Conservation (phyloP, 2,888 invertebrate species). For the Ichneumon xanthorius region DNA sequence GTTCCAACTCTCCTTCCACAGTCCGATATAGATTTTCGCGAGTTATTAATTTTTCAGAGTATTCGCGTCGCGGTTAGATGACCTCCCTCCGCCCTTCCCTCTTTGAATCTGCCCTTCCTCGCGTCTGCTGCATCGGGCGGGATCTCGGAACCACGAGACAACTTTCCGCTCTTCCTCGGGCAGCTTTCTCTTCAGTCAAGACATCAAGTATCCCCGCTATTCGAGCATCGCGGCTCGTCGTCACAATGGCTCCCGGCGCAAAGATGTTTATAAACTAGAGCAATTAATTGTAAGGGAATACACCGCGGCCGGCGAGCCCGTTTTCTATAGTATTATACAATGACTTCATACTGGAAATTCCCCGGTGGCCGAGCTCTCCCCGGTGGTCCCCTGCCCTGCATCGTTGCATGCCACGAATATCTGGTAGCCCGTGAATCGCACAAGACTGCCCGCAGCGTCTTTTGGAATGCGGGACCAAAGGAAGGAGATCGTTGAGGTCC, state of each 20-base stretch:
- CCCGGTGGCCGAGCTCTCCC: slow-evolving; percentile 32
- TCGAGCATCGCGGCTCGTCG: slow-evolving; percentile 63
- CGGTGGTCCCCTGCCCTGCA: slow-evolving; percentile 44
- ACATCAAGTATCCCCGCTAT: slow-evolving; percentile 70
- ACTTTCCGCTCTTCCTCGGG: neutral
- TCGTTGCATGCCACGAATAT: slow-evolving; percentile 78
- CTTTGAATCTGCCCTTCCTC: neutral
- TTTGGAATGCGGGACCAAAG: slow-evolving; percentile 74
- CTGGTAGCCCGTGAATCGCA: slow-evolving; percentile 77
- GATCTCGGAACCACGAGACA: neutral
- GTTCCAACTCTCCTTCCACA: neutral
- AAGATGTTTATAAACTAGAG: slow-evolving; percentile 80
- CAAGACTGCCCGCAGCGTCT: slow-evolving; percentile 76
- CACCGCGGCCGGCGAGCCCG: slow-evolving; percentile 40
- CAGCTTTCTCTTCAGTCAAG: neutral
- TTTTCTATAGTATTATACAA: slow-evolving; percentile 71
- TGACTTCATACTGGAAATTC: slow-evolving; percentile 54
- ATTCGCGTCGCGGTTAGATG: neutral
- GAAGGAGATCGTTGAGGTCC: neutral
- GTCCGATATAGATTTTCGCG: neutral
- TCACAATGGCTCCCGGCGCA: slow-evolving; percentile 72
- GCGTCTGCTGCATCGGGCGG: neutral
- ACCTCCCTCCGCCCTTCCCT: neutral
- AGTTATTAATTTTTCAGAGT: neutral
- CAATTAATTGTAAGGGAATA: slow-evolving; percentile 79